These are phyloP conservation scores for Leptinotarsa tumamoca DNA, from an alignment of 2,888 invertebrate genomes.

Conservation along the genomic window DNA sequence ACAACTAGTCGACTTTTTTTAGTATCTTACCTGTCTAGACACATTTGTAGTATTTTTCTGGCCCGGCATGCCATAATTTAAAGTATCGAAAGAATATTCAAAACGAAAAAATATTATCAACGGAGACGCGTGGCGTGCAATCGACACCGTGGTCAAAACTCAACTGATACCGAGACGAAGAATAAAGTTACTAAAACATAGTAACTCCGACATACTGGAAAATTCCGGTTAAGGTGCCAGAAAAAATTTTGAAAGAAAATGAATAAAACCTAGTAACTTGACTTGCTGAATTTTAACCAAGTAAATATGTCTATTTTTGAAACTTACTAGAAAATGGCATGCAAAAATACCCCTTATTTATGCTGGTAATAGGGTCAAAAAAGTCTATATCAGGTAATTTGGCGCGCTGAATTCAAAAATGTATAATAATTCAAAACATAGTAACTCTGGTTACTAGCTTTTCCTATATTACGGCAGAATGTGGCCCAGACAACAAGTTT, in stretches of 20 bases:
- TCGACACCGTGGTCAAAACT: neutral
- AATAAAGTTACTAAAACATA: neutral
- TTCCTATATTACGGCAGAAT: neutral
- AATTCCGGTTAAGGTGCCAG: neutral
- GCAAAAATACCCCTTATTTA: neutral
- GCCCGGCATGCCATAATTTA: neutral
- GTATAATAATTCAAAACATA: conserved; percentile 3
- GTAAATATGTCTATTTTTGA: neutral
- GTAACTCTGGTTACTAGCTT: conserved; percentile 8
- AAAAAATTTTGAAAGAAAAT: neutral
- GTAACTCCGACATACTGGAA: neutral
- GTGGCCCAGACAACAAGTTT: too few relatives aligned
- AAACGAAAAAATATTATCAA: neutral
- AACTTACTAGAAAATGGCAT: conserved; percentile 1
- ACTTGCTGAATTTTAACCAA: neutral
- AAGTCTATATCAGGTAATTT: neutral
- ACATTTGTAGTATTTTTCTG: conserved; percentile 3
- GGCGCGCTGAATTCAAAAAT: neutral
- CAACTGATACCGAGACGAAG: neutral
- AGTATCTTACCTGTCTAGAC: neutral
- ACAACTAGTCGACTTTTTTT: neutral
- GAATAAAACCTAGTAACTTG: neutral
- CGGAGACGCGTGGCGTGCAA: neutral
- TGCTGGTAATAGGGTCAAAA: neutral
- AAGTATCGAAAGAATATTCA: neutral